Conservation (phyloP, 2,797 vertebrate genomes). For the Rallus crepitans region DNA sequence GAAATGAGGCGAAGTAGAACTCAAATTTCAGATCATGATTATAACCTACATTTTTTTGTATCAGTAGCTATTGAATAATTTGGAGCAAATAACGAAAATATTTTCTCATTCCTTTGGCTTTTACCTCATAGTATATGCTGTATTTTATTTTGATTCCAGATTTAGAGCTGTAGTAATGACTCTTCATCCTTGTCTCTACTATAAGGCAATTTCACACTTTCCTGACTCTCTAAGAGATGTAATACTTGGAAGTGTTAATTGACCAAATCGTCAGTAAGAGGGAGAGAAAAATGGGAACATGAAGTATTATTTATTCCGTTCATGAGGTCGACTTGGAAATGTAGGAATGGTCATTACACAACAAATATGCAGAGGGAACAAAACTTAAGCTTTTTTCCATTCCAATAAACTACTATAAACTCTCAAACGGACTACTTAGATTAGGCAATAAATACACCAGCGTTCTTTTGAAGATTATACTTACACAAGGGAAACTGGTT, state of each 20-base stretch:
- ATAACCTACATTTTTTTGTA: slow-evolving; percentile 6
- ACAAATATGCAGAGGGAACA: slow-evolving; percentile 16
- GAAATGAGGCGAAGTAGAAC: neutral
- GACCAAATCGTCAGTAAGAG: slow-evolving; percentile 65
- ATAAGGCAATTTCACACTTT: slow-evolving; percentile 75
- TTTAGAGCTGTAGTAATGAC: slow-evolving; percentile 11
- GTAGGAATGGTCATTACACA: slow-evolving; percentile 11
- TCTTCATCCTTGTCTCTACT: slow-evolving; percentile 66
- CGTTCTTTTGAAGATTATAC: neutral
- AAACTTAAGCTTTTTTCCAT: slow-evolving; percentile 21
- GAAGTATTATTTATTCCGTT: slow-evolving; percentile 47
- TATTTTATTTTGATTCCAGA: slow-evolving; percentile 59
- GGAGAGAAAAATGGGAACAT: slow-evolving; percentile 38
- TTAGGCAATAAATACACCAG: neutral
- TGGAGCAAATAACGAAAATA: neutral
- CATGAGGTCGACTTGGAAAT: slow-evolving; percentile 39
- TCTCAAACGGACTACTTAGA: neutral
- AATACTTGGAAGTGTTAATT: slow-evolving; percentile 75
- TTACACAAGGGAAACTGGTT: neutral
- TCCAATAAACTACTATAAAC: neutral
- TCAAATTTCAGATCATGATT: neutral
- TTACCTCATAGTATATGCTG: neutral
- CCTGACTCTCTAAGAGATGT: slow-evolving; percentile 62
- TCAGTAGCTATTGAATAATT: neutral
- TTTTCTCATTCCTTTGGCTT: slow-evolving; percentile 11